Evolutionary conservation across 92 coral and sea anemone species (phyloP).

Genomic region (Palythoa caribaeorum): DNA sequence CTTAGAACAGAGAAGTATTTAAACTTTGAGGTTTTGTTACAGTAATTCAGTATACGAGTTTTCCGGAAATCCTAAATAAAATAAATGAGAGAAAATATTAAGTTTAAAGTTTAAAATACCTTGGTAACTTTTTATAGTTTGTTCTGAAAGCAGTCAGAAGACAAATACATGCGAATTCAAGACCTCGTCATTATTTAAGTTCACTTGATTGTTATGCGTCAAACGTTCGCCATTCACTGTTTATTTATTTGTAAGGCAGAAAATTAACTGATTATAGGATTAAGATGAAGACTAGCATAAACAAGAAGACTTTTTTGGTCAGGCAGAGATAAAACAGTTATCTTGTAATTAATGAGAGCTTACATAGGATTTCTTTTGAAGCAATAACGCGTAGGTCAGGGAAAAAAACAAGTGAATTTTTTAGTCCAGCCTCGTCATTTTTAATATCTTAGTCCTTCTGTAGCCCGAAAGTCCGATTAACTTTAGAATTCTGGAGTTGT

Average conservation of each 20-base stretch:
- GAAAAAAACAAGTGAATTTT: neutral
- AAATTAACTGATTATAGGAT: conserved; percentile 9
- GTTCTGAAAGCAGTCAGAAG: neutral
- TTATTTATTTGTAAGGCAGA: neutral
- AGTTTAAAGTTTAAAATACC: neutral
- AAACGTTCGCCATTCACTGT: neutral
- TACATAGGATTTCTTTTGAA: neutral
- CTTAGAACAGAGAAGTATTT: neutral
- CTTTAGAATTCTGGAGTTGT: neutral
- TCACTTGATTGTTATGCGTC: neutral
- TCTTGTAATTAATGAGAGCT: conserved; percentile 24
- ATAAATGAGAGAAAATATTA: neutral
- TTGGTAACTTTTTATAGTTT: neutral
- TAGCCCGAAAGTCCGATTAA: neutral
- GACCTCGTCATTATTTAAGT: neutral
- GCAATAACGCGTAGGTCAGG: neutral
- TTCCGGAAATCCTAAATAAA: neutral
- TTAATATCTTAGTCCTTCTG: neutral
- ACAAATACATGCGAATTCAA: neutral
- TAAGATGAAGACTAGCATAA: conserved; percentile 7
- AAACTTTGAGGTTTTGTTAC: neutral
- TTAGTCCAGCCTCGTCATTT: neutral
- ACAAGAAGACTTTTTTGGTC: conserved; percentile 35
- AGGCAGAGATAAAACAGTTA: conserved; percentile 17
- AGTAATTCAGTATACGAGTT: neutral